Percentiles rank a stretch among this genome's conserved stretches.
Conservation (phyloP, 1,140 invertebrate genomes). For the Rhyacophila brunnea region DNA sequence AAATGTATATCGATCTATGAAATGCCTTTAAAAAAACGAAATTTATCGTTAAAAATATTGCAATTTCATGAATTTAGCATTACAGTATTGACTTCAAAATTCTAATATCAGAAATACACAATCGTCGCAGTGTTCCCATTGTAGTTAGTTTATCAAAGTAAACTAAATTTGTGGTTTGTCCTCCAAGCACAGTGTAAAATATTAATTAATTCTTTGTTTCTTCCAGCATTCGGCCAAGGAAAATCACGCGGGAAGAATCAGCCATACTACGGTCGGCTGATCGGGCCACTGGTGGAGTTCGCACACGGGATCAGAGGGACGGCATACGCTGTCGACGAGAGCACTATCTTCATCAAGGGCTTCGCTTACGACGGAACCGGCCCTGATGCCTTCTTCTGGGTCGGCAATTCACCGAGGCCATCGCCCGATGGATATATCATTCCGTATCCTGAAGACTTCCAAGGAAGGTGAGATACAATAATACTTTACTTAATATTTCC, state of each 20-base stretch:
- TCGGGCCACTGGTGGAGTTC: slow-evolving; percentile 68
- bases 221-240: slow-evolving; percentile 1
- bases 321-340: slow-evolving; percentile 84
- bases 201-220: too few species aligned
- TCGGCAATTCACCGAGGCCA: slow-evolving; percentile 73
- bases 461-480: slow-evolving; percentile 62
- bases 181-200: too few species aligned
- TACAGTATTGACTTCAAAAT: too few species aligned
- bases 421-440: slow-evolving; percentile 78
- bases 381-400: slow-evolving; percentile 86
- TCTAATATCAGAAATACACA: too few species aligned
- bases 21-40: too few species aligned
- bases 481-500: too few species aligned
- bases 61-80: too few species aligned
- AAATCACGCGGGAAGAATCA: slow-evolving; percentile 42
- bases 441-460: slow-evolving; percentile 80
- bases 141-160: too few species aligned
- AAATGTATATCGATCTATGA: too few species aligned
- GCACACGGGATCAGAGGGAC: slow-evolving; percentile 75
- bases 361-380: slow-evolving; percentile 85
- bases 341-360: slow-evolving; percentile 80
- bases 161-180: too few species aligned
- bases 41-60: too few species aligned
- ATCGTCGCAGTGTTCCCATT: too few species aligned
- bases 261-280: slow-evolving; percentile 73